A percentile compares a stretch with the other conserved stretches of the same genome.
Evolutionary conservation across 2,113 vertebrate genomes (phyloP).

Genomic region (Ceyx melanurus): DNA sequence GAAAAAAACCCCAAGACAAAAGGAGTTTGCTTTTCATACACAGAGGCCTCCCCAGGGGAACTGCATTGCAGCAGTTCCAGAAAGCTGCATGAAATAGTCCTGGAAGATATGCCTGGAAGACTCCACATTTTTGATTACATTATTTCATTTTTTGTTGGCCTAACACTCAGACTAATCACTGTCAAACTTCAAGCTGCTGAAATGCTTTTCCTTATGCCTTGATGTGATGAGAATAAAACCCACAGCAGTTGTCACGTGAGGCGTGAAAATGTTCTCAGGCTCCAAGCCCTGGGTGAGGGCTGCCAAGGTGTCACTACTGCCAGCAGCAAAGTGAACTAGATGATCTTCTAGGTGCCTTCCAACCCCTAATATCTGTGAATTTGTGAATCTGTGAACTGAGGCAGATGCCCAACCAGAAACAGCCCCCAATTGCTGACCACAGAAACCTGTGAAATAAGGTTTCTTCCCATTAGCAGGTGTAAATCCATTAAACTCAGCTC

Average conservation of each 20-base stretch:
- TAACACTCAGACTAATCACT: not conserved
- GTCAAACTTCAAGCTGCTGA: not conserved
- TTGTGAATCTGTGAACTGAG: not conserved
- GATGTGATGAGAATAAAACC: not conserved
- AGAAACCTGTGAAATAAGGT: not conserved
- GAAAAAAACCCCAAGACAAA: not conserved
- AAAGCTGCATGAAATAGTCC: not conserved
- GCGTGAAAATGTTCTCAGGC: not conserved
- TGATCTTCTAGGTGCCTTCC: no score
- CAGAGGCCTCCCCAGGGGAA: not conserved
- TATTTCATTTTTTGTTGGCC: not conserved
- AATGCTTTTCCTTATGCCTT: not conserved
- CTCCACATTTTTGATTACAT: not conserved
- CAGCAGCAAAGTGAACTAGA: not conserved
- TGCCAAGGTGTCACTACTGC: not conserved
- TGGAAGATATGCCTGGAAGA: not conserved
- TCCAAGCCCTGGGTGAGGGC: not conserved
- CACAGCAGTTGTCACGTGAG: not conserved
- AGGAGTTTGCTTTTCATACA: not conserved
- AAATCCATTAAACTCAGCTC: not conserved
- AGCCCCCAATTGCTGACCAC: not conserved
- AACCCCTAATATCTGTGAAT: no score
- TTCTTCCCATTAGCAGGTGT: not conserved
- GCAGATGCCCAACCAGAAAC: not conserved
- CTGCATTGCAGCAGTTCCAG: not conserved